Conservation (phyloP, 2,888 invertebrate species). For the Lingula anatina region DNA sequence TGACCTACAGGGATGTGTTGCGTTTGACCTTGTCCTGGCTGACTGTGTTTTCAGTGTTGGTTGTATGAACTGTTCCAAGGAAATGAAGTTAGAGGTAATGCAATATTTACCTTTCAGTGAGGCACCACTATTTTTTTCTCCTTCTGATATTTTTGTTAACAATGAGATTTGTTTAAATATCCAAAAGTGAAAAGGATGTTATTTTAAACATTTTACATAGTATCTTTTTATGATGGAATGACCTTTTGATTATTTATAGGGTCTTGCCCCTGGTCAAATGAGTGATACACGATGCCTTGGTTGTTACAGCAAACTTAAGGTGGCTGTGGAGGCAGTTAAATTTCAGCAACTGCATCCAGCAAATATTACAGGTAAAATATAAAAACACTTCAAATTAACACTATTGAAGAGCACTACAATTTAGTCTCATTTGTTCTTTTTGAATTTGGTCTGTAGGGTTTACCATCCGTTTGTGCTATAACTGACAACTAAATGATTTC, state of each 20-base stretch:
- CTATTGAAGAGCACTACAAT: too few species aligned
- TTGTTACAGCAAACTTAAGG: slow-evolving; percentile 49
- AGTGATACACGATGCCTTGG: slow-evolving; percentile 47
- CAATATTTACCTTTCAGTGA: neutral
- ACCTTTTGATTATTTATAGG: slow-evolving; percentile 28
- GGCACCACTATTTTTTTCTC: neutral
- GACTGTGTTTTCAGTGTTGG: slow-evolving; percentile 39
- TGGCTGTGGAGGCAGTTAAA: slow-evolving; percentile 37
- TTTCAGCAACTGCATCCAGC: slow-evolving; percentile 27
- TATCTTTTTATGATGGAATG: neutral
- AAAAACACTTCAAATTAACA: too few species aligned
- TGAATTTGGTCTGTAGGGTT: too few species aligned
- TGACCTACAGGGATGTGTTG: slow-evolving; percentile 43
- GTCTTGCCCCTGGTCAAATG: slow-evolving; percentile 41
- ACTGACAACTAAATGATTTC: too few species aligned
- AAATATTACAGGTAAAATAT: slow-evolving; percentile 17
- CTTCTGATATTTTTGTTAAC: neutral
- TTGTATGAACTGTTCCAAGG: slow-evolving; percentile 49
- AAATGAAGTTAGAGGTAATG: slow-evolving; percentile 40
- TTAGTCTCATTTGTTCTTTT: too few species aligned
- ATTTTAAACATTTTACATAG: neutral
- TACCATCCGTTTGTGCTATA: too few species aligned
- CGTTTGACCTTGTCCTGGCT: slow-evolving; percentile 47
- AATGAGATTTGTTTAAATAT: neutral
- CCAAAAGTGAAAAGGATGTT: neutral